Percentiles rank a stretch among this genome's conserved stretches.
Evolutionary conservation across 2,797 vertebrate species (phyloP).

Genomic region (Muscicapa comitata): DNA sequence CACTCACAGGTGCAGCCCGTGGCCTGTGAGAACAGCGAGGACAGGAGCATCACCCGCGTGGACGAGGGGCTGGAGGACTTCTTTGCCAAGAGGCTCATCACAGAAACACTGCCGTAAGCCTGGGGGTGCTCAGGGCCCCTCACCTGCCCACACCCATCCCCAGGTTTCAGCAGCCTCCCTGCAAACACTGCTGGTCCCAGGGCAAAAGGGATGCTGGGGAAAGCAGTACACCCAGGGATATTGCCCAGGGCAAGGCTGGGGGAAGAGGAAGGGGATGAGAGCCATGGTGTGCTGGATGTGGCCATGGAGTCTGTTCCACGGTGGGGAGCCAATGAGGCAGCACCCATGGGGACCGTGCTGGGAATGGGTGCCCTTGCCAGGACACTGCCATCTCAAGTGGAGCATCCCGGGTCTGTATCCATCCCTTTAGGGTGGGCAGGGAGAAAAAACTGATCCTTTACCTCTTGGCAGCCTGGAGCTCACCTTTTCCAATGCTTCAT

Average conservation of each 20-base stretch:
- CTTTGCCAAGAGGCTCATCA: slow-evolving; percentile 92
- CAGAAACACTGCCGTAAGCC: slow-evolving; percentile 87
- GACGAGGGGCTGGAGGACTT: slow-evolving; percentile 96
- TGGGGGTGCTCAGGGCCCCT: background rate
- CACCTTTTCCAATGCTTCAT: background rate
- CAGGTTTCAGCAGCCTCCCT: background rate
- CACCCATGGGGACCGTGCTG: background rate
- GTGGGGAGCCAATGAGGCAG: background rate
- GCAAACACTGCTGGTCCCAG: background rate
- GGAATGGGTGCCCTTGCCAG: background rate
- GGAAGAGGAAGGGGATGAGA: background rate
- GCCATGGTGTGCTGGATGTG: background rate
- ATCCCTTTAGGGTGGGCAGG: rapidly evolving
- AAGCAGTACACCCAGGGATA: background rate
- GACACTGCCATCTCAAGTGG: background rate
- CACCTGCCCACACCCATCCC: background rate
- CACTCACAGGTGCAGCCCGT: slow-evolving; percentile 78
- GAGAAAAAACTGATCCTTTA: too few relatives aligned
- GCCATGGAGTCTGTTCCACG: background rate
- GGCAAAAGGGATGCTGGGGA: background rate
- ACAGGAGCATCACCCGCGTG: slow-evolving; percentile 85
- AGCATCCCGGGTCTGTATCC: background rate
- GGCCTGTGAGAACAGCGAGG: slow-evolving; percentile 83
- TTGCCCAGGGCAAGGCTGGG: rapidly evolving
- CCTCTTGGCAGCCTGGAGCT: background rate